A percentile compares a stretch with the other conserved stretches of the same genome.
These are phyloP conservation scores for Amiota minor DNA, from an alignment of 2,888 invertebrate species.

Conservation along the genomic window DNA sequence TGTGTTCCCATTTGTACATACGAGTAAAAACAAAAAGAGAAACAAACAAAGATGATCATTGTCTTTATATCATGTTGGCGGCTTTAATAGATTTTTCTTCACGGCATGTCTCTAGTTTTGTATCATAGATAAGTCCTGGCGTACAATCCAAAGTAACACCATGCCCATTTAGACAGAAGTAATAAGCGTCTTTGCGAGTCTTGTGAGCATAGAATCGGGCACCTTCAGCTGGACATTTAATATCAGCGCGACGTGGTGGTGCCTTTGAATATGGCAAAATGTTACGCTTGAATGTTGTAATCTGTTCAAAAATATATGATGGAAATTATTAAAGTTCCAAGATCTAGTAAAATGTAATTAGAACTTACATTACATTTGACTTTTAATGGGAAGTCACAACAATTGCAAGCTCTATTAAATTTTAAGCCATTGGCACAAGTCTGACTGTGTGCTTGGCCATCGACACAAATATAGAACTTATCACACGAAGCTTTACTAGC, in stretches of 20 bases:
- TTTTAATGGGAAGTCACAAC: conserved; percentile 64
- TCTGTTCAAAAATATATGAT: conserved; percentile 44
- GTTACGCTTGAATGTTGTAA: conserved; percentile 56
- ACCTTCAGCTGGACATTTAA: conserved; percentile 64
- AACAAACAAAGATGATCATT: not conserved
- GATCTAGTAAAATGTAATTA: not conserved
- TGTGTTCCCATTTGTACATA: not conserved
- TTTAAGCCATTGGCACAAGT: conserved; percentile 61
- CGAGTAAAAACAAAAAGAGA: not conserved
- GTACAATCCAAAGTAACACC: conserved; percentile 69
- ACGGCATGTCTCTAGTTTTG: conserved; percentile 59
- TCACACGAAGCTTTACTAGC: conserved; percentile 60
- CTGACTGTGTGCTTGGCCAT: conserved; percentile 56
- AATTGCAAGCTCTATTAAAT: conserved; percentile 54
- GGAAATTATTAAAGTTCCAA: not conserved
- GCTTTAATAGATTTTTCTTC: conserved; percentile 50
- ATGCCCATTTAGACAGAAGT: conserved; percentile 66
- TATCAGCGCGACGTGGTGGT: conserved; percentile 64
- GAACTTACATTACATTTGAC: conserved; percentile 61
- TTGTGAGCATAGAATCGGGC: conserved; percentile 60
- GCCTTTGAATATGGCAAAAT: conserved; percentile 58
- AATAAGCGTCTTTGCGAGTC: conserved; percentile 57
- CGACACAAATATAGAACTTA: conserved; percentile 65
- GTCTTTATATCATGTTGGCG: conserved; percentile 26
- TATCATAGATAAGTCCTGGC: conserved; percentile 68